These are phyloP conservation scores for Dromas ardeola DNA, from an alignment of 2,113 vertebrate species.

Conservation along the genomic window DNA sequence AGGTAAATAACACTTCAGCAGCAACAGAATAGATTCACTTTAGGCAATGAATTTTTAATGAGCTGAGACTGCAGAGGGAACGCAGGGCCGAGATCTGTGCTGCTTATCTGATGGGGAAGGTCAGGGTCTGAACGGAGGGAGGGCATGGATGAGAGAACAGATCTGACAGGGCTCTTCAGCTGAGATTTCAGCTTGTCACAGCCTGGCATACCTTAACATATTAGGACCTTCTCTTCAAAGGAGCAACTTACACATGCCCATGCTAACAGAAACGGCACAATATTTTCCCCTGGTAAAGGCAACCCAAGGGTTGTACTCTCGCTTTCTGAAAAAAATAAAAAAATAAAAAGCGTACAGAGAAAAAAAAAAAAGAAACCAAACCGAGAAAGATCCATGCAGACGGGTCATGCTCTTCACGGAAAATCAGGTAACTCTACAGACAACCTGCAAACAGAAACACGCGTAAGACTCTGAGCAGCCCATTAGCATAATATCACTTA, in stretches of 20 bases:
- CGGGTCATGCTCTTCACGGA: background rate
- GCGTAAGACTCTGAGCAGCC: background rate
- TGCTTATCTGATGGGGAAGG: constrained; percentile 76
- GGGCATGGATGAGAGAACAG: constrained; percentile 55
- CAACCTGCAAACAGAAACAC: background rate
- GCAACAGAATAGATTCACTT: constrained; percentile 51
- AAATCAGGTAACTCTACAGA: constrained; percentile 11
- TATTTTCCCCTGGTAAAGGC: constrained; percentile 3
- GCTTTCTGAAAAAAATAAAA: background rate
- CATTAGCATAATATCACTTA: background rate
- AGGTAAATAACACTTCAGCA: constrained; percentile 56
- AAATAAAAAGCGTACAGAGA: background rate
- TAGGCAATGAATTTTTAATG: constrained; percentile 76
- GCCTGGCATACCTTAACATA: background rate
- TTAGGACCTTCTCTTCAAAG: constrained; percentile 22
- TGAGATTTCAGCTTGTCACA: constrained; percentile 51
- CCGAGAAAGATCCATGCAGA: background rate
- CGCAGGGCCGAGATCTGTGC: constrained; percentile 45
- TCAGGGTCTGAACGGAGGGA: constrained; percentile 67
- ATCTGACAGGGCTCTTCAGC: constrained; percentile 69
- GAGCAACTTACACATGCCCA: background rate
- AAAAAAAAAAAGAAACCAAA: background rate
- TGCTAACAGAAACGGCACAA: background rate
- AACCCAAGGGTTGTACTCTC: background rate
- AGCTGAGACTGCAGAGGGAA: constrained; percentile 58